Evolutionary conservation across 2,113 vertebrate species (phyloP).

Genomic region (Menidia beryllina): DNA sequence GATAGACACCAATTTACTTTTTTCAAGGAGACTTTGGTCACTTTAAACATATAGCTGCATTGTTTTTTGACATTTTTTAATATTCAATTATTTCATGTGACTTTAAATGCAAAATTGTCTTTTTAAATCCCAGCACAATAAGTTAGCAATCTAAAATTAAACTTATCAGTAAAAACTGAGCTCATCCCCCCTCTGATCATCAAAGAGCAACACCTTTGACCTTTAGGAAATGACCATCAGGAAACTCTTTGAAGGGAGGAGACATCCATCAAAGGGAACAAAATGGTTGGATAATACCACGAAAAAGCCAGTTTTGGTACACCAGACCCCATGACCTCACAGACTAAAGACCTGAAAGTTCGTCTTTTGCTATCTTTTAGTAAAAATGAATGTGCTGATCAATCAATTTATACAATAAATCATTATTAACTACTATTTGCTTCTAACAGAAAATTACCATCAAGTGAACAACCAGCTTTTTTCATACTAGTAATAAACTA

Average conservation of each 20-base stretch:
- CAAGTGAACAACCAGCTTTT: background rate
- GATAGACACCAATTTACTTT: background rate
- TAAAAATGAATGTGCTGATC: no score
- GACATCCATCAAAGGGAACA: conserved; percentile 13
- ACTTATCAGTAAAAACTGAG: background rate
- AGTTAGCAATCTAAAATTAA: background rate
- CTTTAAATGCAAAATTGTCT: background rate
- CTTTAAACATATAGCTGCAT: background rate
- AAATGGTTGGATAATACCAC: no score
- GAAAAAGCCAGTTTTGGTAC: no score
- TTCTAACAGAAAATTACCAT: background rate
- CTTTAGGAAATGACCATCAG: conserved; percentile 11
- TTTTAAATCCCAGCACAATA: background rate
- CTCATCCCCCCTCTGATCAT: conserved; percentile 10
- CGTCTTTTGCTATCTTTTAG: no score
- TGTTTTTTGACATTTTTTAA: background rate
- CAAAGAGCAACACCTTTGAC: conserved; percentile 6
- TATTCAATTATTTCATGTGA: background rate
- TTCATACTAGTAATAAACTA: background rate
- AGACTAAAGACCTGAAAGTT: no score
- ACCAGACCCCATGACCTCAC: no score
- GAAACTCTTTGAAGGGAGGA: background rate
- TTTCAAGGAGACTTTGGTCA: no score
- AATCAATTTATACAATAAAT: no score
- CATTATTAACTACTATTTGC: background rate